Evolutionary conservation across 1,140 invertebrate species (phyloP).

Genomic region (Solen grandis): DNA sequence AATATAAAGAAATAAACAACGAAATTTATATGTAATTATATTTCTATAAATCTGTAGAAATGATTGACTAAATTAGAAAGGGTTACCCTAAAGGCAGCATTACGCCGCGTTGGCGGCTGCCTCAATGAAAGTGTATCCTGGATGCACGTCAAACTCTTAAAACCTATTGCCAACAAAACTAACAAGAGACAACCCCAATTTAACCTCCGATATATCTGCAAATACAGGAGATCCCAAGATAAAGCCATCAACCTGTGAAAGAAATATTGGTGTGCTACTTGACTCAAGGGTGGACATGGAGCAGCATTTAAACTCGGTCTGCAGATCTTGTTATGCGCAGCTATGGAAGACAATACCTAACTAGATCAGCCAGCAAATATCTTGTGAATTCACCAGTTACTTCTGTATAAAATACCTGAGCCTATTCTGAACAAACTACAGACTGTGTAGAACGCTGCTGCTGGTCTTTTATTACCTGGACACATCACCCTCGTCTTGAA

Average conservation of each 20-base stretch:
- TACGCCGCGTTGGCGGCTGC: conserved; percentile 16
- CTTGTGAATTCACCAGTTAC: conserved; percentile 13
- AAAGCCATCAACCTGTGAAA: too few relatives aligned
- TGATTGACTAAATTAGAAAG: too few relatives aligned
- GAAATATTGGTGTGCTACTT: too few relatives aligned
- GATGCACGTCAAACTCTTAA: conserved; percentile 42
- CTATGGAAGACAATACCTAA: conserved; percentile 21
- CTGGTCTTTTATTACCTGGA: too few relatives aligned
- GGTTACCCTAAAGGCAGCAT: background rate
- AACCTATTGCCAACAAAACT: conserved; percentile 38
- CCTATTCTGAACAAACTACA: too few relatives aligned
- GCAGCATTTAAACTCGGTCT: conserved; percentile 20
- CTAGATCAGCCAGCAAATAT: background rate
- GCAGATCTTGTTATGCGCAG: conserved; percentile 18
- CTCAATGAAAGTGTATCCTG: conserved; percentile 24
- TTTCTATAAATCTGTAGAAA: too few relatives aligned
- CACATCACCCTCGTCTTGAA: too few relatives aligned
- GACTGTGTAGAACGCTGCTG: too few relatives aligned
- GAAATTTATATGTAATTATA: too few relatives aligned
- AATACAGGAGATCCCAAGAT: conserved; percentile 13
- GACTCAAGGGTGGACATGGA: conserved; percentile 10
- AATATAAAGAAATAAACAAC: too few relatives aligned
- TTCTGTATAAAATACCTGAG: too few relatives aligned
- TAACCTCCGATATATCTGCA: conserved; percentile 1
- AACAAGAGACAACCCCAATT: background rate